Evolutionary conservation across 92 coral and sea anemone genomes (phyloP).

Genomic region (Actinostola sp.): DNA sequence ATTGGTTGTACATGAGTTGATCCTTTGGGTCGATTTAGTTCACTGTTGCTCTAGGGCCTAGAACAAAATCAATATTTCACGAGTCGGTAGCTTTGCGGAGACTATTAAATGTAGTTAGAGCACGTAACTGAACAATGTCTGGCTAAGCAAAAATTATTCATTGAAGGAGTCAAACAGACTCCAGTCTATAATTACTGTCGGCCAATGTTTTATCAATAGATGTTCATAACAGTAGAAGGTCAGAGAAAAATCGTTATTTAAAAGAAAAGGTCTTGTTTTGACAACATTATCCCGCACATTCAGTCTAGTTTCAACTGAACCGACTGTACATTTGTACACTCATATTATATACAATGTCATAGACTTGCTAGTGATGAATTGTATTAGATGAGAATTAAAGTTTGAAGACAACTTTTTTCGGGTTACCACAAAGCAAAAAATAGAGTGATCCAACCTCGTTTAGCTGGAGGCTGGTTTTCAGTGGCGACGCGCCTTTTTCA

Average conservation of each 20-base stretch:
- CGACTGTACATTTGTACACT: too few species aligned
- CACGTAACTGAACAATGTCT: neutral
- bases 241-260: neutral
- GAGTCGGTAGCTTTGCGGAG: slow-evolving; percentile 2
- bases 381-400: too few species aligned
- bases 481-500: too few species aligned
- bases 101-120: slow-evolving; percentile 17
- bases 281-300: too few species aligned
- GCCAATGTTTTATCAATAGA: neutral
- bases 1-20: slow-evolving; percentile 1
- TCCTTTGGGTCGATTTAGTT: neutral
- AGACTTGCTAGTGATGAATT: too few species aligned
- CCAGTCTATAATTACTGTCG: slow-evolving; percentile 1
- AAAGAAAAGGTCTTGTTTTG: too few species aligned
- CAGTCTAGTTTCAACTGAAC: too few species aligned
- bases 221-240: neutral
- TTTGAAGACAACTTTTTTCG: too few species aligned
- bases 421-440: too few species aligned
- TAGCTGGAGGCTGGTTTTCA: too few species aligned
- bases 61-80: neutral
- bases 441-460: too few species aligned
- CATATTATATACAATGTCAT: too few species aligned
- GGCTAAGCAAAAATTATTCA: neutral
- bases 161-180: neutral
- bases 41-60: neutral